phyloP scores from a whole-genome alignment of 1,140 invertebrate species.

The Drosophila insularis region DNA sequence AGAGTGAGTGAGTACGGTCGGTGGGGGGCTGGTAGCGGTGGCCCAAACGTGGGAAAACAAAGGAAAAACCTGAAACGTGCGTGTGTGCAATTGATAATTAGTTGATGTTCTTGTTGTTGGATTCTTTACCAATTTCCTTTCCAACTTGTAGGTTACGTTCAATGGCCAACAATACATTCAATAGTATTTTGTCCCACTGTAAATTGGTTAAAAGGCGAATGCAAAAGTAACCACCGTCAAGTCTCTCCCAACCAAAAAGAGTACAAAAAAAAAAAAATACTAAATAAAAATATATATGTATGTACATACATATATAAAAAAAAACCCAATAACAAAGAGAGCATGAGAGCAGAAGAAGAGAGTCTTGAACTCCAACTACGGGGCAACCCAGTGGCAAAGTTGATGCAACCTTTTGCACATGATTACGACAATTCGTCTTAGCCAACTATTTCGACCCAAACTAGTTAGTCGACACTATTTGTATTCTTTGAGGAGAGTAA shows the following conservation, averaged over 20 bases:
- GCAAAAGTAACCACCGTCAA: constrained; percentile 2
- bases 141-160: background rate
- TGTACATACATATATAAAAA: background rate
- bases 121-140: background rate
- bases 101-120: constrained; percentile 17
- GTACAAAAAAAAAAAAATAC: constrained; percentile 2
- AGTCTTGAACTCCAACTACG: constrained; percentile 5
- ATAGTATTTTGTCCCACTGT: background rate
- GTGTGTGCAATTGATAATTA: constrained; percentile 54
- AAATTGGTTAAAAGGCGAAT: constrained; percentile 8
- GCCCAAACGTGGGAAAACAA: constrained; percentile 27
- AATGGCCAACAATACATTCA: background rate
- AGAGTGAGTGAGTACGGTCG: background rate
- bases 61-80: constrained; percentile 46
- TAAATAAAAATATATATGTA: background rate
- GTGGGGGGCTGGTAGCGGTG: background rate
- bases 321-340: constrained; percentile 9
- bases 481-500: background rate
- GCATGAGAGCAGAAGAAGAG: constrained; percentile 3
- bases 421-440: constrained; percentile 4
- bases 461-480: background rate
- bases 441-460: background rate
- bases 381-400: constrained; percentile 34
- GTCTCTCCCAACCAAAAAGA: background rate
- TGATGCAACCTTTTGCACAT: constrained; percentile 21